phyloP scores from a whole-genome alignment of 2,113 vertebrate genomes.

The Sceloporus undulatus region DNA sequence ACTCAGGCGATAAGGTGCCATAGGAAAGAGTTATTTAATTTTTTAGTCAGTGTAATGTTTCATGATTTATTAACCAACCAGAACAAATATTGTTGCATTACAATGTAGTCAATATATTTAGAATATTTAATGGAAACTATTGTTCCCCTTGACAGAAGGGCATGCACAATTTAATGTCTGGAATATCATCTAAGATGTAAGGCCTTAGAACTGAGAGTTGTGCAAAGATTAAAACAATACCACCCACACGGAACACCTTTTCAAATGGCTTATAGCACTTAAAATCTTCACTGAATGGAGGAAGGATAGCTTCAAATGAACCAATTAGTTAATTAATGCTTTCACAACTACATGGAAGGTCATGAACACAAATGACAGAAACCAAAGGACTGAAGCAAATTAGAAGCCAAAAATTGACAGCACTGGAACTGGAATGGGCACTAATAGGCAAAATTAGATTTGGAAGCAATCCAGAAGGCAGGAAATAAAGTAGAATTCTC shows the following conservation, averaged over 20 bases:
- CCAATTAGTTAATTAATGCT: slow-evolving; percentile 13
- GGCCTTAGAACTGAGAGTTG: not conserved
- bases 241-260: not conserved
- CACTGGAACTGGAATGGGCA: not conserved
- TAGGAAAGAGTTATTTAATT: not conserved
- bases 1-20: not conserved
- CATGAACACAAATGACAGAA: not conserved
- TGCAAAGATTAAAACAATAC: slow-evolving; percentile 2
- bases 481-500: not conserved
- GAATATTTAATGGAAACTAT: not conserved
- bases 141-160: not conserved
- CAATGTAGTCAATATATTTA: slow-evolving; percentile 12
- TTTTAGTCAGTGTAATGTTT: slow-evolving; percentile 1
- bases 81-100: not conserved
- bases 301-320: not conserved
- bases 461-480: not conserved
- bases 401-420: not conserved
- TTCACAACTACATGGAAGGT: not conserved
- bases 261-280: slow-evolving; percentile 4
- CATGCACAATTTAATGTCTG: not conserved
- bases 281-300: not conserved
- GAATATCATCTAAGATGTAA: slow-evolving; percentile 1
- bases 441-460: not conserved
- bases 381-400: not conserved
- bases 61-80: slow-evolving; percentile 30